Evolutionary conservation across 2,888 invertebrate species (phyloP), one percentile per base, ranked within the genome.

Genomic region (Trichacis sp.): DNA sequence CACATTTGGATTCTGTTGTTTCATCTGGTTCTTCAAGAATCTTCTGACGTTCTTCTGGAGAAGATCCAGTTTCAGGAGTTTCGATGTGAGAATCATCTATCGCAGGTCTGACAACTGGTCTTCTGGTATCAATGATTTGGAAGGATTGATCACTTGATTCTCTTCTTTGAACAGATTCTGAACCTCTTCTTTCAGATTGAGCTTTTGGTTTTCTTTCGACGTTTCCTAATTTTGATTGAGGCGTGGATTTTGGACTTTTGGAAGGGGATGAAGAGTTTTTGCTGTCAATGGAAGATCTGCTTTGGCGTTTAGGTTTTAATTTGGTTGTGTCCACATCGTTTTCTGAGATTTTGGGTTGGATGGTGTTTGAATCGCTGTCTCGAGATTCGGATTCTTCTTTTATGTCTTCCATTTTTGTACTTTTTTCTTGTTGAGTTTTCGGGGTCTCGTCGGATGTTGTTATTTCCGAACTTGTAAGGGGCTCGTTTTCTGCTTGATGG

Each of bases 121-220:
- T 62, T 47, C 64, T 62, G 1, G 58, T 61, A 17, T 68, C 61
- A 18, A 68, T 33, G 14, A 68, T 36, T 49, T 68, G 64, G 33
- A 68, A 68, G 8, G 68, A 64, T 19, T 64, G 61, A n/a, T 66
- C 64, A 30, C 45, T 53, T 9, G 17, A 29, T 8, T 53, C 45
- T 8, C 19, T 24, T 17, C 33, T 36, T n/a, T 52, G 48, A 19
- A 12, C 11, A 14, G 56, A 56, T 9, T 57, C 51, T 8, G 45
- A 61, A 38, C 11, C 14, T 53, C 47, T 64, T 9, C 20, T 42
- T 14, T 64, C 54, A 2, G 17, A 9, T 18, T 62, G 58, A 0
- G 2, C 9, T 11, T 51, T 53, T 1, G 67, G 43, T 33, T 33
- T 49, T 12, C 6, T n/a, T 12, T 49, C 29, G n/a, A 4, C n/a